Conservation (phyloP, 2,888 invertebrate species). For the Scaptodrosophila latifasciaeformis region DNA sequence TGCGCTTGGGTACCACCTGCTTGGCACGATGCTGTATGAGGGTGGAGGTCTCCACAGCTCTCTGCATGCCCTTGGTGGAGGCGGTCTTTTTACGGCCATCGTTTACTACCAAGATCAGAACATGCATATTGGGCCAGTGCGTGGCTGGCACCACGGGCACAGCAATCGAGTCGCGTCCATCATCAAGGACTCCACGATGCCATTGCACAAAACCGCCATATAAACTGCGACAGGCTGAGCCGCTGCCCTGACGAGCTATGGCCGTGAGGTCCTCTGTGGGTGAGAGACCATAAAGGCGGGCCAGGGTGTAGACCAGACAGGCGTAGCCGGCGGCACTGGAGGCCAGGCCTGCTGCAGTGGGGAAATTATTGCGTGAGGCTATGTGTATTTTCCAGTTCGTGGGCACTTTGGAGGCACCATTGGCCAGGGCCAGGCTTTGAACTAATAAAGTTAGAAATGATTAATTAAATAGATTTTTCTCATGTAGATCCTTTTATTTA, state of each 20-base stretch:
- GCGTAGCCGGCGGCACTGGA: slow-evolving; percentile 99
- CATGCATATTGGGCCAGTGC: slow-evolving; percentile 94
- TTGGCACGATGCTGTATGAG: slow-evolving; percentile 85
- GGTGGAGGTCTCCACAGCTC: slow-evolving; percentile 86
- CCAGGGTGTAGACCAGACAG: slow-evolving; percentile 88
- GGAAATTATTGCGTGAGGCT: slow-evolving; percentile 96
- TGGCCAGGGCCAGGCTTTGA: slow-evolving; percentile 59
- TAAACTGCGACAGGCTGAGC: slow-evolving; percentile 96
- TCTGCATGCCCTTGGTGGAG: slow-evolving; percentile 93
- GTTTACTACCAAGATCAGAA: slow-evolving; percentile 91
- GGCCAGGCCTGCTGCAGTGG: slow-evolving; percentile 97
- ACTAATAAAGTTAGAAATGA: too few species aligned
- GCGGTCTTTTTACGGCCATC: slow-evolving; percentile 88
- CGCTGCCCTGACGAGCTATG: slow-evolving; percentile 91
- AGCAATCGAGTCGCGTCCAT: slow-evolving; percentile 87
- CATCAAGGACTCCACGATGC: slow-evolving; percentile 81
- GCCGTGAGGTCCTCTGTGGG: slow-evolving; percentile 85
- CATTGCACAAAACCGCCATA: slow-evolving; percentile 97
- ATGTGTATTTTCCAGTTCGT: slow-evolving; percentile 85
- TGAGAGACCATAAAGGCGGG: slow-evolving; percentile 83
- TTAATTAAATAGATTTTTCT: too few species aligned
- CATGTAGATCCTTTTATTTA: slow-evolving; percentile 25
- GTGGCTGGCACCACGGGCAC: slow-evolving; percentile 82
- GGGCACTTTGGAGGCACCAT: slow-evolving; percentile 61
- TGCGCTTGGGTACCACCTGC: slow-evolving; percentile 83